phyloP scores from a whole-genome alignment of 1,140 invertebrate genomes.

The Octopus sinensis region DNA sequence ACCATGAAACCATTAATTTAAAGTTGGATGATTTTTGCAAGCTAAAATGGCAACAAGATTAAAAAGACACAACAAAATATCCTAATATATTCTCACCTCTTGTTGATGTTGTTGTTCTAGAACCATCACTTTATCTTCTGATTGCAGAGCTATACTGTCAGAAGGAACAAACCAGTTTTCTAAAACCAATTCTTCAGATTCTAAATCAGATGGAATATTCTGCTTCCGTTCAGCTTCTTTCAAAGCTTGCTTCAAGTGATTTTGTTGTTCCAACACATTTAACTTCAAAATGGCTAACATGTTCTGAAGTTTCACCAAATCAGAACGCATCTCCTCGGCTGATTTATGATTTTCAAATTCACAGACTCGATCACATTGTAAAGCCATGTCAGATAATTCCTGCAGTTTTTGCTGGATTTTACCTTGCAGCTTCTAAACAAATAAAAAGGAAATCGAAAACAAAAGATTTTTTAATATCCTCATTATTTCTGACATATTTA shows the following conservation, averaged over 20 bases:
- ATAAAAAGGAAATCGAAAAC: neutral
- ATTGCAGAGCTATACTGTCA: no score
- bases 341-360: conserved; percentile 52
- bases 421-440: conserved; percentile 57
- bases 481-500: no score
- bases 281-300: conserved; percentile 56
- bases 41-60: no score
- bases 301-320: conserved; percentile 62
- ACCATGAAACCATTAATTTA: no score
- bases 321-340: conserved; percentile 59
- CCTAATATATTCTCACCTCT: no score
- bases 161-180: no score
- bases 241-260: conserved; percentile 60
- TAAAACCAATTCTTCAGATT: conserved; percentile 41
- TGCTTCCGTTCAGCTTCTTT: conserved; percentile 61
- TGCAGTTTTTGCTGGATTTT: conserved; percentile 64
- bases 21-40: no score
- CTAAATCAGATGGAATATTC: conserved; percentile 71
- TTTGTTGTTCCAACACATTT: conserved; percentile 45
- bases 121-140: no score
- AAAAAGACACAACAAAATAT: no score
- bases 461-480: no score
- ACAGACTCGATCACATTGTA: conserved; percentile 61
- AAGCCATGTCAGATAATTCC: conserved; percentile 62
- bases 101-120: no score